These are phyloP conservation scores for Myripristis jacobus DNA, from an alignment of 2,797 vertebrate species.

Conservation along the genomic window DNA sequence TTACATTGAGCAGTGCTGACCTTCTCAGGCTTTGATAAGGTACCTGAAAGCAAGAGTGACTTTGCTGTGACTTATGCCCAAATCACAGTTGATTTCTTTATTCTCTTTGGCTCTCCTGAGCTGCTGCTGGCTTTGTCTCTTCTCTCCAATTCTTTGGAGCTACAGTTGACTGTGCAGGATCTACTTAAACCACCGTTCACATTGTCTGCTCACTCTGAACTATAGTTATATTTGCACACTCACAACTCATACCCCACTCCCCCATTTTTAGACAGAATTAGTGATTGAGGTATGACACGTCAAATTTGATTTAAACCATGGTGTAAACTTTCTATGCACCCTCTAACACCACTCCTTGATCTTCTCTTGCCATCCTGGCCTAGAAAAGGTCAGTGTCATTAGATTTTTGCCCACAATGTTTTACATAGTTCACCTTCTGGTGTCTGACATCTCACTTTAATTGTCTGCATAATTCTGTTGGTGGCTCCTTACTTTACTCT, in stretches of 20 bases:
- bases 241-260: too few species aligned
- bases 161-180: too few species aligned
- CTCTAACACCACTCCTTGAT: too few species aligned
- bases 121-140: background rate
- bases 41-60: background rate
- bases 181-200: too few species aligned
- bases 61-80: background rate
- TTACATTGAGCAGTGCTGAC: background rate
- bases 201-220: background rate
- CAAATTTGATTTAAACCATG: too few species aligned
- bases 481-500: background rate
- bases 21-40: slow-evolving; percentile 15
- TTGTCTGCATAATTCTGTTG: background rate
- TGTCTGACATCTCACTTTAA: background rate
- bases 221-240: background rate
- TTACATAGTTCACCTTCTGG: background rate
- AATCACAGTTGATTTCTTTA: background rate
- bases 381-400: too few species aligned
- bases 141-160: background rate
- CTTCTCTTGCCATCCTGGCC: too few species aligned
- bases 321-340: too few species aligned
- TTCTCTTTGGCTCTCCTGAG: background rate
- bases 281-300: too few species aligned
- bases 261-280: background rate
- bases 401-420: background rate